A percentile compares a stretch with the other conserved stretches of the same genome.
Evolutionary conservation across 2,113 vertebrate genomes (phyloP).

Genomic region (Caranx ignobilis): DNA sequence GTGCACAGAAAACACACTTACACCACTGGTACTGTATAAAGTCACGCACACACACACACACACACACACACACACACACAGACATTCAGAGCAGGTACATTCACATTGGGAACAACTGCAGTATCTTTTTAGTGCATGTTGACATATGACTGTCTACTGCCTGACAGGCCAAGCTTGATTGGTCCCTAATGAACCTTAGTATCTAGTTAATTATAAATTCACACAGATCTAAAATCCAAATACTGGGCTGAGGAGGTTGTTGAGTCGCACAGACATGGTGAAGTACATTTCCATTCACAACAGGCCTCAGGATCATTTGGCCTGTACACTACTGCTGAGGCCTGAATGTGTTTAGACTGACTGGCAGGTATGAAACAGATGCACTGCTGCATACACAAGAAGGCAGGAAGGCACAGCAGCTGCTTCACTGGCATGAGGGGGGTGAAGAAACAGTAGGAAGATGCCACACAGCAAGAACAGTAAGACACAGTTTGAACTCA

Average conservation of each 20-base stretch:
- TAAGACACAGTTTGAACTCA: constrained; percentile 16
- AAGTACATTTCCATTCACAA: constrained; percentile 23
- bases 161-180: constrained; percentile 14
- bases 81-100: constrained; percentile 70
- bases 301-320: constrained; percentile 15
- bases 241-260: neutral
- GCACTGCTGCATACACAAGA: constrained; percentile 12
- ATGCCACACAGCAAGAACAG: neutral
- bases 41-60: constrained; percentile 2
- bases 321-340: neutral
- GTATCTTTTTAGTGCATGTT: constrained; percentile 5
- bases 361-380: constrained; percentile 21
- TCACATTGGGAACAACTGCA: constrained; percentile 70
- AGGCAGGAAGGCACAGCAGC: constrained; percentile 71
- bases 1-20: constrained; percentile 52
- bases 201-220: constrained; percentile 5
- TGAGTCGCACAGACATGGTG: constrained; percentile 6
- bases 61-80: constrained; percentile 11
- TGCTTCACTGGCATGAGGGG: constrained; percentile 28
- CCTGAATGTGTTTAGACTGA: neutral
- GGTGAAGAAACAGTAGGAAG: constrained; percentile 10
- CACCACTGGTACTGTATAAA: constrained; percentile 30
- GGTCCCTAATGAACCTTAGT: constrained; percentile 50
- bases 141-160: constrained; percentile 26
- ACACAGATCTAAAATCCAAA: neutral